Percentiles rank a stretch among this genome's conserved stretches.
These are phyloP conservation scores for Gadus chalcogrammus DNA, from an alignment of 2,113 vertebrate genomes.

Conservation along the genomic window DNA sequence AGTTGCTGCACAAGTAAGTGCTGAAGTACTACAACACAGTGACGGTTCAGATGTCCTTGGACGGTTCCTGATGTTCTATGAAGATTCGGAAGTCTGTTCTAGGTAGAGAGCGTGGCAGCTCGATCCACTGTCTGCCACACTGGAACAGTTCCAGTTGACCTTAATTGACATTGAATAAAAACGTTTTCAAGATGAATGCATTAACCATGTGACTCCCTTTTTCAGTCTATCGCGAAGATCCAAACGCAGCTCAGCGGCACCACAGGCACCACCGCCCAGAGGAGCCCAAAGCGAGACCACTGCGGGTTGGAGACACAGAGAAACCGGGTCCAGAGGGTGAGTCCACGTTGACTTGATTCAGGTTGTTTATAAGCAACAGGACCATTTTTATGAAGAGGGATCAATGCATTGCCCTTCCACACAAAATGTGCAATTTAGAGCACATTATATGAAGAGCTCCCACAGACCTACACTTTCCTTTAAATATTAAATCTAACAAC, in stretches of 20 bases:
- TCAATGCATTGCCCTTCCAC: not conserved
- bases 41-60: no score
- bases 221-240: conserved; percentile 93
- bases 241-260: conserved; percentile 87
- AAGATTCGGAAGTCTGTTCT: no score
- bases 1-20: no score
- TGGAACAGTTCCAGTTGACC: not conserved
- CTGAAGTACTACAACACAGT: no score
- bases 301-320: conserved; percentile 94
- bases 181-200: not conserved
- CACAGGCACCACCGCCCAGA: conserved; percentile 77
- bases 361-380: not conserved
- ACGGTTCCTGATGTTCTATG: no score
- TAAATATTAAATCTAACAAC: not conserved
- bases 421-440: no score
- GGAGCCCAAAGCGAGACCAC: conserved; percentile 90
- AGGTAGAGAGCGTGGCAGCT: no score
- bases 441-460: not conserved
- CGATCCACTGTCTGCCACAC: not conserved
- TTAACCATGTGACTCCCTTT: conserved; percentile 2
- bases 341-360: conserved; percentile 28
- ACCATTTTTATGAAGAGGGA: not conserved
- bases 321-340: conserved; percentile 90
- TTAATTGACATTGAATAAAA: not conserved
- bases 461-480: not conserved